A percentile compares a stretch with the other conserved stretches of the same genome.
These are phyloP conservation scores for Penaeus monodon DNA, from an alignment of 2,888 invertebrate species.

Conservation along the genomic window DNA sequence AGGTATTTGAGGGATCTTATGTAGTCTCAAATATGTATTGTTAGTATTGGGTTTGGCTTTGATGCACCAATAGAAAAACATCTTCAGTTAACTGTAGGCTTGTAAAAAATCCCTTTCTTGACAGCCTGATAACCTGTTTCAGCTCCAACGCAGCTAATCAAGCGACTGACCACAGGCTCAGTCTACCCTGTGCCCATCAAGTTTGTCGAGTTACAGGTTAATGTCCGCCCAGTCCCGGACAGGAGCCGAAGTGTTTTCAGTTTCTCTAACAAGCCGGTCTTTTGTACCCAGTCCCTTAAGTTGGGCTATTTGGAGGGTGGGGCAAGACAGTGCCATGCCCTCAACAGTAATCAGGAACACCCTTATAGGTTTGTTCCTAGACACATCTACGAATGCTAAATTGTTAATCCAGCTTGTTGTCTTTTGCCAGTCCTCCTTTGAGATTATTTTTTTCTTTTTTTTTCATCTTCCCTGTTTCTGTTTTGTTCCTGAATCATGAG, in stretches of 20 bases:
- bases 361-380: constrained; percentile 58
- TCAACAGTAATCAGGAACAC: constrained; percentile 57
- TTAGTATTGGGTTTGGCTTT: neutral
- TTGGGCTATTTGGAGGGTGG: constrained; percentile 45
- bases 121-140: constrained; percentile 12
- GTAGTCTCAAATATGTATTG: no score
- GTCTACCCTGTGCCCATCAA: constrained; percentile 83
- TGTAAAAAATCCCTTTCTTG: no score
- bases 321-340: constrained; percentile 50
- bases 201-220: constrained; percentile 81
- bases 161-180: constrained; percentile 73
- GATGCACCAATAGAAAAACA: neutral
- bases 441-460: no score
- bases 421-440: neutral
- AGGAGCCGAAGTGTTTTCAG: constrained; percentile 66
- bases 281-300: constrained; percentile 38
- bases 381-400: neutral
- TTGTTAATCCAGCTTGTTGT: constrained; percentile 14
- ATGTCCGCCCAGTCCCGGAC: constrained; percentile 78
- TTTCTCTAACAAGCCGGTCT: constrained; percentile 49
- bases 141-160: constrained; percentile 42
- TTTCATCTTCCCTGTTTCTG: no score
- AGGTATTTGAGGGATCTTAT: no score
- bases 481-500: no score
- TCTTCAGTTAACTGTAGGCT: no score